Evolutionary conservation across 1,140 invertebrate species (phyloP), one percentile per base, ranked within the genome.

Genomic region (Aphelenchoides besseyi): DNA sequence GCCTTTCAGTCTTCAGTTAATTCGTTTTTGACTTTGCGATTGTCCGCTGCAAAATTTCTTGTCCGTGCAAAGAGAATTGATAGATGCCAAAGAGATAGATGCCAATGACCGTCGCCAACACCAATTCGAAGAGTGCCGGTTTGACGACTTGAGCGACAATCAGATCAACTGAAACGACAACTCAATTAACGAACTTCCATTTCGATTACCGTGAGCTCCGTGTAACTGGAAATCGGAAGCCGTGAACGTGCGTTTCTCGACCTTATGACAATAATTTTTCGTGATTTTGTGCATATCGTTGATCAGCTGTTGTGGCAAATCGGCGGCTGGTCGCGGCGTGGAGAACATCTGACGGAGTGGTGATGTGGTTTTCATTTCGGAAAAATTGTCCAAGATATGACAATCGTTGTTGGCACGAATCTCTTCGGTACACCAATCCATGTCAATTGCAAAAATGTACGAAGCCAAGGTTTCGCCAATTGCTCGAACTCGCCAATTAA

Each of bases 61-160:
- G 77, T 33, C 68, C 71, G 32, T 75, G 52, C 30, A 62, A 30
- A 23, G 76, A 12, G 0, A 77, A 59, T 1, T 71, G 54, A 85
- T 95, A 97, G 9, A 96, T 88, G 3, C 90, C 73, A 35, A 88
- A 88, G 55, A 97, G 87, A 85, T 97, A 98, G 5, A 89, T 86
- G 37, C 90, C 87, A 82, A 97, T 96, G 33, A 89, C 89, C 69
- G 92, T 82, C 5, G 93, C 95, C 1, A 97, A 88, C 74, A 97
- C 91, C 41, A 98, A 89, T 88, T 98, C 95, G 87, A 98, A 98
- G 54, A 97, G 90, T 29, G 95, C 94, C 74, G 95, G 95, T 84
- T 97, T 98, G 2, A 97, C 94, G 86, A 92, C 93, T 87, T 70
- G 83, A 70, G 75, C 72, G 57, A 75, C 63, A 3, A 81, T 35